These are phyloP conservation scores for Rhimphoctona megacephalus DNA, from an alignment of 2,888 invertebrate genomes.

Conservation along the genomic window DNA sequence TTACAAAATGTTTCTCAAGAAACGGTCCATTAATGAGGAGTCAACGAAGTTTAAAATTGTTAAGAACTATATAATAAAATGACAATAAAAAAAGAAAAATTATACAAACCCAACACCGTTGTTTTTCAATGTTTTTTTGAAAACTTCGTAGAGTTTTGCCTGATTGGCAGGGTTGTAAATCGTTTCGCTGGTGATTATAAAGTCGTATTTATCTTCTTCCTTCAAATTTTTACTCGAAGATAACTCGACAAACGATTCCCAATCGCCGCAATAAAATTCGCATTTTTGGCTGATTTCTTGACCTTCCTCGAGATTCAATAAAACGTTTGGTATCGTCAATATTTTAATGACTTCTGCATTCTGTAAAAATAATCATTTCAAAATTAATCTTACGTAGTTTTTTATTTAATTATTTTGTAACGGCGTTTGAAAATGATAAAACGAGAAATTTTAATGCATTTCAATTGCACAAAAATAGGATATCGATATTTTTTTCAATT, in stretches of 20 bases:
- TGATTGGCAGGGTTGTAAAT: conserved; percentile 95
- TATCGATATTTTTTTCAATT: not conserved
- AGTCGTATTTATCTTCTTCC: conserved; percentile 89
- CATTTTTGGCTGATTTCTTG: conserved; percentile 82
- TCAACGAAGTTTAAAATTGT: not conserved
- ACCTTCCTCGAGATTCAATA: conserved; percentile 87
- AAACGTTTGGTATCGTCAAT: conserved; percentile 93
- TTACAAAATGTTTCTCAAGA: not conserved
- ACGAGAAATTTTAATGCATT: not conserved
- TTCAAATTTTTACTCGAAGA: conserved; percentile 81
- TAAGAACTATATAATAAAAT: not conserved
- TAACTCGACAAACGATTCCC: conserved; percentile 87
- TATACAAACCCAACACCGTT: conserved; percentile 87
- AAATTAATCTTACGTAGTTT: not conserved
- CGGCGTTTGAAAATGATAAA: not conserved
- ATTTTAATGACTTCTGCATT: conserved; percentile 93
- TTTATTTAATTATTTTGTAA: not conserved
- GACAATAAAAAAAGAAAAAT: conserved; percentile 19
- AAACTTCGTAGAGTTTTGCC: conserved; percentile 89
- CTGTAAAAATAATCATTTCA: conserved; percentile 85
- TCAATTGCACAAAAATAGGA: not conserved
- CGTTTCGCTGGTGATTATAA: conserved; percentile 96
- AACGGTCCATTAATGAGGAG: not conserved
- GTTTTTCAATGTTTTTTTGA: conserved; percentile 87
- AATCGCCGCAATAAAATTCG: conserved; percentile 89